These are phyloP conservation scores for Pica pica DNA, from an alignment of 2,113 vertebrate species.

Conservation along the genomic window DNA sequence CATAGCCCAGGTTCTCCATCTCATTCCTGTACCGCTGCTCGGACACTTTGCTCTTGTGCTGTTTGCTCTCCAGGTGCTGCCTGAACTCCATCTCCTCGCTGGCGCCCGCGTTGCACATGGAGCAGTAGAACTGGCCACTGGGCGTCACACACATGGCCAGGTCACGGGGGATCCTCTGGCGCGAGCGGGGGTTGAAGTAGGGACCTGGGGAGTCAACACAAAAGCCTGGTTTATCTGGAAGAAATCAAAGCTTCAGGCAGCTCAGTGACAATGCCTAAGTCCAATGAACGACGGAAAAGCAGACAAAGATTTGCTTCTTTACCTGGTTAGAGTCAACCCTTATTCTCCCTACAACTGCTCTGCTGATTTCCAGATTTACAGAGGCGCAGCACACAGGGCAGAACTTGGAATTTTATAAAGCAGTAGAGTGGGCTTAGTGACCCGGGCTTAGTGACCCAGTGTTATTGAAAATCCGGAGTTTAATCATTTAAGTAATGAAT, in stretches of 20 bases:
- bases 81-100: constrained; percentile 93
- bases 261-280: neutral
- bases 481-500: neutral
- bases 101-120: constrained; percentile 95
- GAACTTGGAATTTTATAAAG: neutral
- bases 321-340: neutral
- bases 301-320: neutral
- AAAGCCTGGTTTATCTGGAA: neutral
- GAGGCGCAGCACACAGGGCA: neutral
- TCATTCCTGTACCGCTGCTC: constrained; percentile 92
- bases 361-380: neutral
- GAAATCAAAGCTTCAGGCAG: neutral
- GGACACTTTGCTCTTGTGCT: constrained; percentile 95
- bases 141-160: constrained; percentile 97
- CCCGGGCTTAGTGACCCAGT: neutral
- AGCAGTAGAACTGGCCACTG: constrained; percentile 98
- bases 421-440: neutral
- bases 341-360: neutral
- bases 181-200: constrained; percentile 92
- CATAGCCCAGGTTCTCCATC: constrained; percentile 96
- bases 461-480: neutral
- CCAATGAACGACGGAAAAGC: neutral
- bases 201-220: constrained; percentile 77
- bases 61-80: constrained; percentile 96
- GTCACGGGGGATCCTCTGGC: constrained; percentile 93